Evolutionary conservation across 2,888 invertebrate species (phyloP), one percentile per base, ranked within the genome.

Genomic region (Scaptomyza reducta): DNA sequence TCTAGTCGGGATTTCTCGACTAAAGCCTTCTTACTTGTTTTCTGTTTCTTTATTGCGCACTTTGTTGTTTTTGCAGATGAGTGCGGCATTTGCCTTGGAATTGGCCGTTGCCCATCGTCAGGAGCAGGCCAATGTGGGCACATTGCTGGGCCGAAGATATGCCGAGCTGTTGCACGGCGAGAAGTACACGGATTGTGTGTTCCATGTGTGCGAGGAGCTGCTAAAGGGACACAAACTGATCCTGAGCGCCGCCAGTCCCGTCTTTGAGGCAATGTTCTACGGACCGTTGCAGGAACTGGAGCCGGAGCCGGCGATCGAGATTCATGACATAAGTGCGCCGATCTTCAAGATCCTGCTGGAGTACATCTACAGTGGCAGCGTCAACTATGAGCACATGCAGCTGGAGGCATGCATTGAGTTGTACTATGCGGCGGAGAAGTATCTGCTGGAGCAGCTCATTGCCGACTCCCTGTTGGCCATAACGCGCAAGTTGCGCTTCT

Each of bases 241-340:
- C 77, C 91, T 97, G 44, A 96, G 96, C 0, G 95, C 96, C 94
- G 95, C 96, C 0, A 97, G 97, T 84, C 97, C 97, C 1, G 97
- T 97, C 2, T 97, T 97, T 88, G 96, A 97, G 89, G 96, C 96
- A 6, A 97, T 97, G 97, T 96, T 97, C 88, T 96, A 93, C 88
- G 97, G 97, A 0, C 95, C 96, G 4, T 71, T 91, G 62, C 81
- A 89, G 29, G 86, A 90, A 55, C 75, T 78, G 41, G 79, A 87
- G 42, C 93, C 93, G 74, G 94, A 88, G 40, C 93, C 93, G 73
- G 94, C 94, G 40, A 92, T 92, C 25, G 89, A 88, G 63, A 91
- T 93, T 45, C 79, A 91, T 9, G 93, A 93, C 55, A 91, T 92
- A 54, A 91, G 90, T 58, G 83, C 90, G 2, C 89, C 91, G 1